Evolutionary conservation across 2,888 invertebrate species (phyloP).

Genomic region (Rhagophthalmus giganteus): DNA sequence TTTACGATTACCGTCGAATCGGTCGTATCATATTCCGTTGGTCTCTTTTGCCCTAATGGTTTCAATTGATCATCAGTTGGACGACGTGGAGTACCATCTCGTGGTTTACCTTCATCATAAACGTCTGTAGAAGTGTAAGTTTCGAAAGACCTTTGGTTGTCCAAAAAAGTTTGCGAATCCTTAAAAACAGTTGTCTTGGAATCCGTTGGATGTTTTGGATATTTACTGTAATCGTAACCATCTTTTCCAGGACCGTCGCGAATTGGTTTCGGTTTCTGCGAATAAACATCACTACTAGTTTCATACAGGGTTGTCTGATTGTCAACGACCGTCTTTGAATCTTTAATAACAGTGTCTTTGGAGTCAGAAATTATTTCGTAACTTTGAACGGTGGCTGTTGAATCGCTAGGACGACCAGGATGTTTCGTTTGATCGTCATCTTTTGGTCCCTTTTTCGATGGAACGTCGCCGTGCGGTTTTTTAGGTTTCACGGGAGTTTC

Average conservation of each 20-base stretch:
- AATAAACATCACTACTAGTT: conserved; percentile 3
- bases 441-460: conserved; percentile 17
- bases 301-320: conserved; percentile 22
- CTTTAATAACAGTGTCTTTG: conserved; percentile 12
- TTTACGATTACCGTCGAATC: conserved; percentile 48
- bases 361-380: not conserved
- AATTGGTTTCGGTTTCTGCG: not conserved
- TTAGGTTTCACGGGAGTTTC: conserved; percentile 19
- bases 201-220: conserved; percentile 40
- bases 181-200: conserved; percentile 39
- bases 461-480: conserved; percentile 14
- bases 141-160: conserved; percentile 10
- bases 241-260: no score
- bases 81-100: conserved; percentile 3
- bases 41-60: conserved; percentile 51
- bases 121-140: conserved; percentile 5
- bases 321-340: conserved; percentile 29
- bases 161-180: conserved; percentile 30
- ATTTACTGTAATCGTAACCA: no score
- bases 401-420: not conserved
- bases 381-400: not conserved
- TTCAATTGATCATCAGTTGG: conserved; percentile 44
- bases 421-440: not conserved
- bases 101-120: conserved; percentile 4
- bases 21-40: conserved; percentile 57